Conservation (phyloP, 2,113 vertebrate genomes). For the Hypanus sabinus region DNA sequence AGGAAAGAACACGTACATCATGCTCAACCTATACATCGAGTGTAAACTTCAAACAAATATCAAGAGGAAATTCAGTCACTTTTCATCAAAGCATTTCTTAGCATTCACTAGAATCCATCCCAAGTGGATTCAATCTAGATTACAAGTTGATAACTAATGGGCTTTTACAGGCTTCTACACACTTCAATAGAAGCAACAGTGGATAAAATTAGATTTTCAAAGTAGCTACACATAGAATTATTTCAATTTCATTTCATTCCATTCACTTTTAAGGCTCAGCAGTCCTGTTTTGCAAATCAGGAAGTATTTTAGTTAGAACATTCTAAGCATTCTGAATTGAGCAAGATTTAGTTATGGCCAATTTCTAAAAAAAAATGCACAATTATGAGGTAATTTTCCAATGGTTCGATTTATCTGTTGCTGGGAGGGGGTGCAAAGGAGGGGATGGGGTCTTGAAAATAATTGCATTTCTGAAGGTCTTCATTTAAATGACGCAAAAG, state of each 20-base stretch:
- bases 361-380: not conserved
- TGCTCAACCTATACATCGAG: not conserved
- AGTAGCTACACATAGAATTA: not conserved
- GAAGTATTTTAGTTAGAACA: not conserved
- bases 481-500: not conserved
- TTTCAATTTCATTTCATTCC: conserved; percentile 42
- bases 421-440: too few relatives aligned
- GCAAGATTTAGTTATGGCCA: not conserved
- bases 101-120: not conserved
- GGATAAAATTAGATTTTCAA: not conserved
- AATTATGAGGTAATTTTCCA: not conserved
- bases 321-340: not conserved
- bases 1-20: not conserved
- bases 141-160: not conserved
- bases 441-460: not conserved
- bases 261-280: too few relatives aligned
- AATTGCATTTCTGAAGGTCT: not conserved
- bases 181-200: not conserved
- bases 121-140: not conserved
- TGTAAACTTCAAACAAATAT: not conserved
- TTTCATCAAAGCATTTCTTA: not conserved
- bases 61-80: not conserved
- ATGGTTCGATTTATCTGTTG: not conserved
- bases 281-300: not conserved
- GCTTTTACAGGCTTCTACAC: not conserved